A percentile compares a stretch with the other conserved stretches of the same genome.
phyloP scores from a whole-genome alignment of 2,888 invertebrate genomes.

The Ochlodes sylvanus region DNA sequence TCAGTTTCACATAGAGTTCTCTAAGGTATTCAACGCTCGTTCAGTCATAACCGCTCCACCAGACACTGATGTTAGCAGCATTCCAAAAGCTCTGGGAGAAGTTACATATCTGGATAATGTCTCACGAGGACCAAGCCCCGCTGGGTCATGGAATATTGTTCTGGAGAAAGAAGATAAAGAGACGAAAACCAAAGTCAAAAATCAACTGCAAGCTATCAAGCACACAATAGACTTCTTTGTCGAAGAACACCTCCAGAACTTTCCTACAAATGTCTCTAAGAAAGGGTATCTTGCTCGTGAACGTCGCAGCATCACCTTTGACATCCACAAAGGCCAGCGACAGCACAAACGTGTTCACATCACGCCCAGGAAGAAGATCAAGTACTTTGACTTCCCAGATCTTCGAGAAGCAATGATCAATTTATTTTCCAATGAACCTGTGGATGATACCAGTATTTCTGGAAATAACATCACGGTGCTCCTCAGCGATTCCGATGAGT shows the following conservation, averaged over 20 bases:
- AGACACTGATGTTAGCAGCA: conserved; percentile 51
- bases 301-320: conserved; percentile 49
- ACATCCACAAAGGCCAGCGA: conserved; percentile 51
- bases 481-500: conserved; percentile 46
- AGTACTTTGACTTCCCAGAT: conserved; percentile 74
- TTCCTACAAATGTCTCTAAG: conserved; percentile 42
- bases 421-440: conserved; percentile 54
- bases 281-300: conserved; percentile 30
- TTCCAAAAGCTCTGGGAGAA: conserved; percentile 54
- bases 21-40: conserved; percentile 66
- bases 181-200: conserved; percentile 63
- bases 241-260: conserved; percentile 54
- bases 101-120: conserved; percentile 53
- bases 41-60: conserved; percentile 58
- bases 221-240: conserved; percentile 64
- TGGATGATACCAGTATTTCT: conserved; percentile 36
- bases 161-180: conserved; percentile 65
- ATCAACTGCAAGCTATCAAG: conserved; percentile 65
- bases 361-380: conserved; percentile 67
- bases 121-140: conserved; percentile 55
- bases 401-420: conserved; percentile 68
- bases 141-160: conserved; percentile 68
- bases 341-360: conserved; percentile 51
- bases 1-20: conserved; percentile 75
- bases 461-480: conserved; percentile 22